These are phyloP conservation scores for Homarus americanus DNA, from an alignment of 1,140 invertebrate genomes.

Conservation along the genomic window DNA sequence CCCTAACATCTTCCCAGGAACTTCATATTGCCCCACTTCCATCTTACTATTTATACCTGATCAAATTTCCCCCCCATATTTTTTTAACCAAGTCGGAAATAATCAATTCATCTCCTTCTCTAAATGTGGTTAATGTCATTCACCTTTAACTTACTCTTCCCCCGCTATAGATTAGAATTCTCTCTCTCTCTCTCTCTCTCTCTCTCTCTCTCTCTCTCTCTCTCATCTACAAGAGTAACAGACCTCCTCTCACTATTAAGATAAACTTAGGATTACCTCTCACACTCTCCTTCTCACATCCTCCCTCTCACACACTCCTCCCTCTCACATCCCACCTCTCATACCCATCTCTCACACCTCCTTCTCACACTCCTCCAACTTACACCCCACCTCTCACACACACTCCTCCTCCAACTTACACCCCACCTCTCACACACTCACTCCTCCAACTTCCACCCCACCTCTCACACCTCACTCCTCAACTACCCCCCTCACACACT, in stretches of 20 bases:
- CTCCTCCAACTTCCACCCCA: no score
- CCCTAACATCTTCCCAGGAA: background rate
- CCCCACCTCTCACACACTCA: no score
- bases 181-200: background rate
- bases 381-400: no score
- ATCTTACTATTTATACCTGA: background rate
- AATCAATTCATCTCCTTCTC: background rate
- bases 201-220: constrained; percentile 1
- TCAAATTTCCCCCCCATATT: background rate
- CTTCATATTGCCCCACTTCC: background rate
- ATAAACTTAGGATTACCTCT: background rate
- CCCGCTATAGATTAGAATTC: no score
- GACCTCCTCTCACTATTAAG: background rate
- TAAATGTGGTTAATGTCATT: background rate
- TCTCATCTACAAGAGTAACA: background rate
- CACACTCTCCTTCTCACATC: no score
- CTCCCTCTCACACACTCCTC: no score
- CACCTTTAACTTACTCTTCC: background rate
- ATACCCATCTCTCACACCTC: no score
- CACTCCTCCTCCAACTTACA: no score
- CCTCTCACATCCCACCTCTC: no score
- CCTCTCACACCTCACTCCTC: no score
- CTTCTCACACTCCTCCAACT: no score
- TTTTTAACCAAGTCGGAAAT: background rate
- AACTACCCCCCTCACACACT: no score